These are phyloP conservation scores for Leptothorax acervorum DNA, from an alignment of 2,888 invertebrate species.

Conservation along the genomic window DNA sequence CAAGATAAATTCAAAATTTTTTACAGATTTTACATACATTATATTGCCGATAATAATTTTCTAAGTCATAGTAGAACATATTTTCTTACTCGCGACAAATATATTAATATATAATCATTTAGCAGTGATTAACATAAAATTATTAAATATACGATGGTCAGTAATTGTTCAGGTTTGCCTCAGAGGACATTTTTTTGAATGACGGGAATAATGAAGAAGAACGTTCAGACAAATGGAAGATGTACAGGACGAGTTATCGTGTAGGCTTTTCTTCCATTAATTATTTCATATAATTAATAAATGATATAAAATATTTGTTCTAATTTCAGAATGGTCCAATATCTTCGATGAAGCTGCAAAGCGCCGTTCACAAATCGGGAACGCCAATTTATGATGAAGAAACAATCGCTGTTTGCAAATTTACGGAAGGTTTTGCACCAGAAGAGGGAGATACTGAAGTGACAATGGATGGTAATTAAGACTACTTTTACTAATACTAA, in stretches of 20 bases:
- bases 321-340: slow-evolving; percentile 68
- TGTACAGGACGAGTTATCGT: slow-evolving; percentile 86
- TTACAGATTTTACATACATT: neutral
- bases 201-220: neutral
- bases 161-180: slow-evolving; percentile 41
- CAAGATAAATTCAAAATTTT: neutral
- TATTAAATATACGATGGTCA: slow-evolving; percentile 11
- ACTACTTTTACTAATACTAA: neutral
- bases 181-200: neutral
- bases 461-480: slow-evolving; percentile 86
- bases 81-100: neutral
- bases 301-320: neutral
- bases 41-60: neutral
- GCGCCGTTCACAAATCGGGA: rapidly evolving
- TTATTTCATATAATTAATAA: neutral
- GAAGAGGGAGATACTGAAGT: slow-evolving; percentile 87
- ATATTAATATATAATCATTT: neutral
- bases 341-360: slow-evolving; percentile 32
- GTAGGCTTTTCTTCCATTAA: slow-evolving; percentile 74
- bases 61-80: neutral
- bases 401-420: slow-evolving; percentile 84
- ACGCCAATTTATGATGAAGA: slow-evolving; percentile 4
- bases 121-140: neutral
- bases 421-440: slow-evolving; percentile 86
- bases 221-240: slow-evolving; percentile 84